A percentile compares a stretch with the other conserved stretches of the same genome.
phyloP scores from a whole-genome alignment of 2,113 vertebrate genomes.

The Marmota monax region DNA sequence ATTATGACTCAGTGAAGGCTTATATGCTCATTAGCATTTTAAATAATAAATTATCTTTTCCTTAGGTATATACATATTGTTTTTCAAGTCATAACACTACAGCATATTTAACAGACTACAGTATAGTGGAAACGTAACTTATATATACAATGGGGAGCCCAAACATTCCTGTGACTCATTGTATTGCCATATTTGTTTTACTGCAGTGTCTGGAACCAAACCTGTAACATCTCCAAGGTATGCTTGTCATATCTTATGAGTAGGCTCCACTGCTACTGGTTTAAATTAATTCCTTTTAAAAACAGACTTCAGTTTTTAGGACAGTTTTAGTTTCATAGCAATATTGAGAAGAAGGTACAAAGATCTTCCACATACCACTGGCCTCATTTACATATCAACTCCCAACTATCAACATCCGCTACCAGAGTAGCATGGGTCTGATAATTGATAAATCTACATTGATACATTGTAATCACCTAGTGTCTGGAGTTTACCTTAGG shows the following conservation, averaged over 20 bases:
- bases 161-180: neutral
- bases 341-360: neutral
- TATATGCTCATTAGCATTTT: neutral
- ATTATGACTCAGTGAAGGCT: neutral
- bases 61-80: neutral
- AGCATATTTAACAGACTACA: neutral
- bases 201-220: neutral
- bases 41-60: neutral
- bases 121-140: neutral
- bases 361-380: neutral
- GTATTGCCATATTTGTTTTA: neutral
- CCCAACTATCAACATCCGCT: neutral
- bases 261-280: neutral
- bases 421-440: no score
- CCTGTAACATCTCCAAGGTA: neutral
- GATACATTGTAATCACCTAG: neutral
- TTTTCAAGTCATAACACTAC: neutral
- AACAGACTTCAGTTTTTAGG: neutral
- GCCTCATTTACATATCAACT: neutral
- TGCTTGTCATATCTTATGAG: neutral
- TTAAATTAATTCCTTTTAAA: neutral
- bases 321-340: neutral
- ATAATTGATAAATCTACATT: neutral
- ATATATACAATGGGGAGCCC: neutral
- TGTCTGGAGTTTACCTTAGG: neutral